Conservation (phyloP, 2,113 vertebrate genomes). For the Hemiscyllium ocellatum region DNA sequence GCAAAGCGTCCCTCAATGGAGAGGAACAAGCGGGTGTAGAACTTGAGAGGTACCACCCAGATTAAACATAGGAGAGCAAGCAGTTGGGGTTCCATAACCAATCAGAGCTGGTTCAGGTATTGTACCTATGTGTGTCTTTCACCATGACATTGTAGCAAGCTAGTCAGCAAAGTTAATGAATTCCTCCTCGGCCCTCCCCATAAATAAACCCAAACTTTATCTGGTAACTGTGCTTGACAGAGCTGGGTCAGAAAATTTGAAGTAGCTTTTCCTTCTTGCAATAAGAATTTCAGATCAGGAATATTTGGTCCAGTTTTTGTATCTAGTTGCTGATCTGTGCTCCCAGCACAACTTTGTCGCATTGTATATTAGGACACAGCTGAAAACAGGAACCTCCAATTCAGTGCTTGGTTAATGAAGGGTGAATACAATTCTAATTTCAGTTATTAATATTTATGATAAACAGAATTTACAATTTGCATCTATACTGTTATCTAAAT, state of each 20-base stretch:
- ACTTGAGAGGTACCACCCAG: too few species aligned
- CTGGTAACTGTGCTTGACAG: background rate
- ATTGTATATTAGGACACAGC: background rate
- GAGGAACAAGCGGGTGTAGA: background rate
- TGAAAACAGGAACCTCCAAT: background rate
- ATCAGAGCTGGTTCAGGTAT: too few species aligned
- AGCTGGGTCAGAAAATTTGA: background rate
- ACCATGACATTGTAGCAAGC: too few species aligned
- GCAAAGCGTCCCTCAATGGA: background rate
- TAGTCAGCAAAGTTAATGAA: too few species aligned
- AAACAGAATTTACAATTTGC: conserved; percentile 12
- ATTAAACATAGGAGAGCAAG: too few species aligned
- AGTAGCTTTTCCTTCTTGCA: background rate
- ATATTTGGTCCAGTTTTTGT: background rate
- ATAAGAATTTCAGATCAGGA: background rate
- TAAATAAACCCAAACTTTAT: background rate
- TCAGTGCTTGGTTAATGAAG: background rate
- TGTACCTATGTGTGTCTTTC: too few species aligned
- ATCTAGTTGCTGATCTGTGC: background rate
- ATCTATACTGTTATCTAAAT: background rate
- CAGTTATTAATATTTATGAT: conserved; percentile 13
- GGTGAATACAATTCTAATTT: background rate
- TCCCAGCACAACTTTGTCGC: background rate
- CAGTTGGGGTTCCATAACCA: too few species aligned
- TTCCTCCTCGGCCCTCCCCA: too few species aligned